Evolutionary conservation across 2,888 invertebrate species (phyloP).

Genomic region (Ornithoptera alexandrae): DNA sequence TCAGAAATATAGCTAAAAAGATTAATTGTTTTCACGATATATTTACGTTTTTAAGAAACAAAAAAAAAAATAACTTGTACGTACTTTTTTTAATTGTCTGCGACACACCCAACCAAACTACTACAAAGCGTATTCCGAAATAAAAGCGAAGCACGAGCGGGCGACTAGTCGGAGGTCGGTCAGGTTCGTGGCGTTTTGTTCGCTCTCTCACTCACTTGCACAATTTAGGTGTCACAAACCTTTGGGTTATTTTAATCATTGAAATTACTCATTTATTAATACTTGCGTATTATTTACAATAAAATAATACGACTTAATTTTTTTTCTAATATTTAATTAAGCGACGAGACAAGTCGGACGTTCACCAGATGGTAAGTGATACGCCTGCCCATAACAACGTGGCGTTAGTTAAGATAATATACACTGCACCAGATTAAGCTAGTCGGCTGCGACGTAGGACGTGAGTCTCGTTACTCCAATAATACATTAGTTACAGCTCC

Average conservation of each 20-base stretch:
- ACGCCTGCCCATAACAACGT: too few relatives aligned
- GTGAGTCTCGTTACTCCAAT: too few relatives aligned
- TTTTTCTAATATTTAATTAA: too few relatives aligned
- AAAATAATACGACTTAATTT: too few relatives aligned
- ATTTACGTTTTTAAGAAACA: not conserved
- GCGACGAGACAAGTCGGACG: too few relatives aligned
- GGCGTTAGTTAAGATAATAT: too few relatives aligned
- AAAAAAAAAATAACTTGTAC: constrained; percentile 17
- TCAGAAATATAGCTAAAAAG: constrained; percentile 11
- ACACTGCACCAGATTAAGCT: too few relatives aligned
- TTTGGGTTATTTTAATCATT: constrained; percentile 37
- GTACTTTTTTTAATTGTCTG: constrained; percentile 54
- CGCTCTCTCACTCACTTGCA: constrained; percentile 60
- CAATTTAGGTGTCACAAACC: constrained; percentile 47
- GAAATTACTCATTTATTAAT: too few relatives aligned
- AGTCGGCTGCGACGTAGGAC: too few relatives aligned
- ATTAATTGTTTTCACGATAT: constrained; percentile 7
- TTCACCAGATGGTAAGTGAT: too few relatives aligned
- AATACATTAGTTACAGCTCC: too few relatives aligned
- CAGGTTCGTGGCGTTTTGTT: constrained; percentile 61
- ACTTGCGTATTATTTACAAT: too few relatives aligned
- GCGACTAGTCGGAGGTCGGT: constrained; percentile 45
- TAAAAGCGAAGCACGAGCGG: constrained; percentile 54
- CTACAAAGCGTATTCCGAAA: constrained; percentile 63
- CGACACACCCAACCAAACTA: constrained; percentile 67